phyloP scores from a whole-genome alignment of 64 coral and sea anemone species.

The Platygyra sinensis region DNA sequence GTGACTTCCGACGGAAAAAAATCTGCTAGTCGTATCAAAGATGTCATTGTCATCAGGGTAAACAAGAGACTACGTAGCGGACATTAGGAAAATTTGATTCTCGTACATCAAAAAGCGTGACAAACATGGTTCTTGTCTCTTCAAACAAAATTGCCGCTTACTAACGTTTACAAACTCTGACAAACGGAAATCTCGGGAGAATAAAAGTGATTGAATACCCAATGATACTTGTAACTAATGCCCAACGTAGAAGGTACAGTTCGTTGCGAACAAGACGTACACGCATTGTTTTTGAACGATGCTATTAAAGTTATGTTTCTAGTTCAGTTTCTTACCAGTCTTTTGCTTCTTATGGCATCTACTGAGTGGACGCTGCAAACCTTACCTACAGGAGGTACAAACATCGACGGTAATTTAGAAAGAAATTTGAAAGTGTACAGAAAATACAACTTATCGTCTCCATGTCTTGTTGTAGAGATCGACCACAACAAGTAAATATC shows the following conservation, averaged over 20 bases:
- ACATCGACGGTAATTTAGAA: not conserved
- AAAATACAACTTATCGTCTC: not conserved
- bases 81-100: not conserved
- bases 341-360: conserved; percentile 27
- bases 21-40: not conserved
- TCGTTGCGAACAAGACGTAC: too few relatives aligned
- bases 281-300: not conserved
- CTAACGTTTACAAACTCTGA: not conserved
- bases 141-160: not conserved
- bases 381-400: not conserved
- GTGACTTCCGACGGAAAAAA: conserved; percentile 41
- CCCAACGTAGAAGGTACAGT: too few relatives aligned
- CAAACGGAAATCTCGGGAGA: not conserved
- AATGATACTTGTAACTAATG: not conserved
- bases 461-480: not conserved
- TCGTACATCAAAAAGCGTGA: conserved; percentile 15
- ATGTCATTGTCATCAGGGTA: conserved; percentile 1
- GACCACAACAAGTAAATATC: not conserved
- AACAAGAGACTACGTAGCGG: conserved; percentile 17
- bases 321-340: conserved; percentile 9
- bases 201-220: not conserved
- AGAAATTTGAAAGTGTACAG: not conserved
- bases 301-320: not conserved
- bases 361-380: not conserved
- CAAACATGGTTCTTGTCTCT: not conserved